A percentile compares a stretch with the other conserved stretches of the same genome.
These are phyloP conservation scores for Baccha elongata DNA, from an alignment of 2,888 invertebrate genomes.

Conservation along the genomic window DNA sequence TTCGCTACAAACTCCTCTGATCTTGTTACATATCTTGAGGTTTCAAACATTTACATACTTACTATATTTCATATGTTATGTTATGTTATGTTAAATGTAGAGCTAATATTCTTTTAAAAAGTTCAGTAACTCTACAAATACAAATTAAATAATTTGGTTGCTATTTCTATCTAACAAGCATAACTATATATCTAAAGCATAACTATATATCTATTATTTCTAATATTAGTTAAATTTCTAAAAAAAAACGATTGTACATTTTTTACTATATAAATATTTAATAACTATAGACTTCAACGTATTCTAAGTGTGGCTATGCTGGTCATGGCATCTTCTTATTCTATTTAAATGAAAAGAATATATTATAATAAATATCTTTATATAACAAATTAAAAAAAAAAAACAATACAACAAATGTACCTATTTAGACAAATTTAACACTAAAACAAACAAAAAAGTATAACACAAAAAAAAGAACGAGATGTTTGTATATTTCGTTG, in stretches of 20 bases:
- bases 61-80: constrained; percentile 23
- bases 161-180: constrained; percentile 28
- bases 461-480: constrained; percentile 26
- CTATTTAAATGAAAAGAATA: constrained; percentile 50
- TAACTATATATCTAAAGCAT: constrained; percentile 52
- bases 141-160: constrained; percentile 9
- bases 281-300: constrained; percentile 66
- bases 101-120: constrained; percentile 47
- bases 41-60: constrained; percentile 64
- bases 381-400: constrained; percentile 31
- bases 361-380: constrained; percentile 56
- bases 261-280: constrained; percentile 67
- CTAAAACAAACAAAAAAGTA: constrained; percentile 39
- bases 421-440: constrained; percentile 72
- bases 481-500: constrained; percentile 6
- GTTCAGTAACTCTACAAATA: constrained; percentile 23
- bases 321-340: constrained; percentile 73
- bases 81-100: constrained; percentile 33
- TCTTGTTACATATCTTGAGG: constrained; percentile 68
- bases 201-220: too few relatives aligned
- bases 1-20: constrained; percentile 44
- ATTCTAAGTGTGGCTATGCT: constrained; percentile 73
- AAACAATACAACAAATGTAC: constrained; percentile 55
- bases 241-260: constrained; percentile 58
- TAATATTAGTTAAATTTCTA: too few relatives aligned